Conservation (phyloP, 2,888 invertebrate species). For the Epinotia nisella region DNA sequence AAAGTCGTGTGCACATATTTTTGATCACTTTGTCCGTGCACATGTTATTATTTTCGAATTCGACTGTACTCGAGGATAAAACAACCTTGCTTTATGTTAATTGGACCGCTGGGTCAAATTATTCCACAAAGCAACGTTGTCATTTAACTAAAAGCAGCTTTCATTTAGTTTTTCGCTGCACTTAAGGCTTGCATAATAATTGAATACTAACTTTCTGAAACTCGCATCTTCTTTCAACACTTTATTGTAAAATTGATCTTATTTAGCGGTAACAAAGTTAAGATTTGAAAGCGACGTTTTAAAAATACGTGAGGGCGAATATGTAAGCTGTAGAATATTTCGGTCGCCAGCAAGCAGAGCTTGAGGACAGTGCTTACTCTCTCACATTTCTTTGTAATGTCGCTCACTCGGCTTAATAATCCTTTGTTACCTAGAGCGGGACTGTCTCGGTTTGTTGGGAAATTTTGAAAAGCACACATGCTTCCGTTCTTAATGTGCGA, state of each 20-base stretch:
- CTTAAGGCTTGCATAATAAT: slow-evolving; percentile 37
- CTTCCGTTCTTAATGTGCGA: slow-evolving; percentile 39
- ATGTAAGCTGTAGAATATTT: slow-evolving; percentile 25
- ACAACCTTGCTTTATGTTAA: slow-evolving; percentile 17
- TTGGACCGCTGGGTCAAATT: slow-evolving; percentile 33
- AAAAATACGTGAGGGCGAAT: background rate
- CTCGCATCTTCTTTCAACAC: background rate
- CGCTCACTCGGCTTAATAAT: slow-evolving; percentile 46
- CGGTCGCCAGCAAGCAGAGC: slow-evolving; percentile 31
- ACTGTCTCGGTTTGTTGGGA: slow-evolving; percentile 42
- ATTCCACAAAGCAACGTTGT: slow-evolving; percentile 37
- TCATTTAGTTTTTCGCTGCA: slow-evolving; percentile 44
- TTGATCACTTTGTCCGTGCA: no score
- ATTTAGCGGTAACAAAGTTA: background rate
- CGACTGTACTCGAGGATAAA: background rate
- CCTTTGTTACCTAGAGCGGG: slow-evolving; percentile 44
- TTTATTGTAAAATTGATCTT: background rate
- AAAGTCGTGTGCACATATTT: no score
- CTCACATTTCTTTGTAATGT: slow-evolving; percentile 44
- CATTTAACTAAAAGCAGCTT: slow-evolving; percentile 43
- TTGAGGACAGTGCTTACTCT: slow-evolving; percentile 37
- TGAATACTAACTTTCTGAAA: background rate
- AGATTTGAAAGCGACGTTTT: background rate
- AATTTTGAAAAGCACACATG: slow-evolving; percentile 44
- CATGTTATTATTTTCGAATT: no score